Evolutionary conservation across 2,888 invertebrate species (phyloP), one percentile per base, ranked within the genome.

Genomic region (Aphidius colemani): DNA sequence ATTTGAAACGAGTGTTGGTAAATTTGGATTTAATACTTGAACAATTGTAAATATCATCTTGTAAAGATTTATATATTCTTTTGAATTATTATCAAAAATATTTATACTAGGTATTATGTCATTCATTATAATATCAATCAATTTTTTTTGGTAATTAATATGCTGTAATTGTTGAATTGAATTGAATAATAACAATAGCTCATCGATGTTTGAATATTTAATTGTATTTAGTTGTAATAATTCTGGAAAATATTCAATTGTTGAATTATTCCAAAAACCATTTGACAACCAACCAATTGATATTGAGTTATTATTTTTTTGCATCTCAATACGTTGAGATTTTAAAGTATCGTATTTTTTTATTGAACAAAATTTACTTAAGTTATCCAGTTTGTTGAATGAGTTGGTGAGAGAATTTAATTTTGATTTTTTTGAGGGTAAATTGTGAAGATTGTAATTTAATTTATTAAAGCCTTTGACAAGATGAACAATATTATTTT

Each of bases 201-300:
- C 72, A 39, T 65, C 64, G 53, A 70, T 74, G 53, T 71, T 71
- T 4, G 71, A 65, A 59, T 80, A 82, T 50, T 73, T 68, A 59
- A 78, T 75, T 46, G 74, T 74, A 30, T 53, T 61, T 3, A 60
- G 43, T 62, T 50, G 61, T n/a, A 68, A 72, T 8, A 76, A 66
- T 61, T 60, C 79, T 78, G 64, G 13, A 71, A 74, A 53, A 65
- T 61, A 56, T 48, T 53, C 7, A 43, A 69, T 62, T 43, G 66
- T 71, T 2, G 65, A 63, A 41, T 55, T 65, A 65, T 80, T 80
- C 82, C 80, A 81, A 59, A 80, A 66, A 10, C 76, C 80, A 62
- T 76, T 77, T 3, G 73, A 73, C 50, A 73, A 72, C 61, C 68
- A 67, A 10, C 67, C 66, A 39, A 53, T 64, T 40, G 49, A 18